Conservation (phyloP, 2,113 vertebrate species). For the Gnathonemus longibarbis region DNA sequence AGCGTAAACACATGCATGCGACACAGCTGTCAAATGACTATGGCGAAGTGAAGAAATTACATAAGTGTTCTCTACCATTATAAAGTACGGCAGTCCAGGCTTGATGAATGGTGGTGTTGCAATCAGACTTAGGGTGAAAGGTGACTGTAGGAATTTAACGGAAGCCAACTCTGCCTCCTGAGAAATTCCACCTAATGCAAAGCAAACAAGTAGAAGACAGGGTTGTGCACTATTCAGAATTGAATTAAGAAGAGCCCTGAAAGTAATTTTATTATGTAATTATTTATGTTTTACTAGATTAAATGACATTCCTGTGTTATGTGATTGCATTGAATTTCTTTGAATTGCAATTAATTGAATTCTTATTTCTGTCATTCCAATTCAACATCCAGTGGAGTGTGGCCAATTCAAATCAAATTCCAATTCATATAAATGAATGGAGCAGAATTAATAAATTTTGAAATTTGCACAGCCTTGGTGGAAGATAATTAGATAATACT, state of each 20-base stretch:
- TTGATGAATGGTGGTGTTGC: constrained; percentile 87
- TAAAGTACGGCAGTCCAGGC: constrained; percentile 76
- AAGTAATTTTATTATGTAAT: background rate
- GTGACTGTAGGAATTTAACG: constrained; percentile 70
- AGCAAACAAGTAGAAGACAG: background rate
- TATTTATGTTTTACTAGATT: background rate
- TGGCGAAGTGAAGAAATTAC: background rate
- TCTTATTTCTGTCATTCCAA: background rate
- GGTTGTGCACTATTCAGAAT: background rate
- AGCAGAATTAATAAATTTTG: background rate
- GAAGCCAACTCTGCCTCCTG: constrained; percentile 71
- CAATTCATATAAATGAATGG: background rate
- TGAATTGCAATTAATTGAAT: background rate
- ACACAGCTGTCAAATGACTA: background rate
- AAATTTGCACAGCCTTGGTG: background rate
- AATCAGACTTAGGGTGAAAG: constrained; percentile 73
- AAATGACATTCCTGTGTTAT: background rate
- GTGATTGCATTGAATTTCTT: background rate
- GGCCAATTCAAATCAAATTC: background rate
- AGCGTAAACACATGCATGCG: background rate
- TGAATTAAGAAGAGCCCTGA: background rate
- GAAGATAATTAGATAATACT: background rate
- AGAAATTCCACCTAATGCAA: constrained; percentile 70
- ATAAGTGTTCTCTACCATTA: constrained; percentile 62
- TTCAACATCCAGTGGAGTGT: background rate